Base-by-base conservation (phyloP, 1,140 invertebrate species). In the Nylanderia fulva region DNA sequence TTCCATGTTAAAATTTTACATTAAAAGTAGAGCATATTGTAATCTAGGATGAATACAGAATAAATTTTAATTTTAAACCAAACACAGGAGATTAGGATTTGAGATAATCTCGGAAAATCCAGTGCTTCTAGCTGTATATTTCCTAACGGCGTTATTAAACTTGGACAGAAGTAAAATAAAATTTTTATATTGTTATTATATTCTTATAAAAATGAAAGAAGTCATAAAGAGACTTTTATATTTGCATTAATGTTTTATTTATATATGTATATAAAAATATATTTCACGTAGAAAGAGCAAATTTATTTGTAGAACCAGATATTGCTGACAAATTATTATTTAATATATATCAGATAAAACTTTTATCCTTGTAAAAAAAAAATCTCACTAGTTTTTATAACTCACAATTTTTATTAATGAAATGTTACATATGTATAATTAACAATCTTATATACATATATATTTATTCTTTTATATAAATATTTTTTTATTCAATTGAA, bases 51-150 rank as follows among this genome's bases (percentile, higher is more conserved):
- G 13, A 72, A 15, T 71, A 13, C 3, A 7, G 33, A 56, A 58
- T 58, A 21, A 58, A 39, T 74, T n/a, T 42, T 6, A 21, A 42
- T 42, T 58, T 72, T 72, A 72, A 72, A 54, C 9, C 48, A 21
- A 24, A 72, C 54, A 58, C 29, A 24, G n/a, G 48, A 72, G 29
- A 39, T 74, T 58, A 74, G 33, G n/a, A 56, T 21, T 58, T 36
- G 1, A n/a, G 48, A 24, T 27, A 58, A 58, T 58, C 21, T n/a
- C 21, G 27, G 71, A 56, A 74, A 58, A 74, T 74, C 71, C 13
- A 27, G 21, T 54, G 27, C 11, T n/a, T 74, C 33, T 74, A 18
- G n/a, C 18, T 69, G 15, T 69, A 69, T 33, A 33, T 33, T 33
- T 33, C 29, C 29, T 33, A 33, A 54, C 5, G 21, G 1, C 29